A percentile compares a stretch with the other conserved stretches of the same genome.
Evolutionary conservation across 2,797 vertebrate genomes (phyloP).

Genomic region (Xiphophorus birchmanni): DNA sequence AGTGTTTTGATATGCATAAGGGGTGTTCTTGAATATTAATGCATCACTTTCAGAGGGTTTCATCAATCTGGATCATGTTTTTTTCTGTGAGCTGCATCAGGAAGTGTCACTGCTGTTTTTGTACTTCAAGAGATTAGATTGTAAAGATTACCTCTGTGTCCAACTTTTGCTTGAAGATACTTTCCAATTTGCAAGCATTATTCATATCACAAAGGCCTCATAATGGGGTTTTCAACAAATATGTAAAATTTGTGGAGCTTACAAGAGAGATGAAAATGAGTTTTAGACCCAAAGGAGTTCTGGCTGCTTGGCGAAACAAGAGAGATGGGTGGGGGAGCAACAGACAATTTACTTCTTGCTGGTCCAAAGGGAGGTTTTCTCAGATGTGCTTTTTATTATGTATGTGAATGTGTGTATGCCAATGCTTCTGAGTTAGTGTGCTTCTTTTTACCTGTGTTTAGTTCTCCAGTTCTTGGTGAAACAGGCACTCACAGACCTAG

Average conservation of each 20-base stretch:
- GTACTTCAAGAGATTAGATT: slow-evolving; percentile 71
- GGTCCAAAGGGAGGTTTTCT: slow-evolving; percentile 63
- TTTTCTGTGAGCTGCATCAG: slow-evolving; percentile 53
- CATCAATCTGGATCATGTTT: slow-evolving; percentile 48
- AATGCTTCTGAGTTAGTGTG: slow-evolving; percentile 11
- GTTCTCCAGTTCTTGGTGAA: slow-evolving; percentile 18
- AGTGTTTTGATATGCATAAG: slow-evolving; percentile 16
- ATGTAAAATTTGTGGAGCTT: slow-evolving; percentile 76
- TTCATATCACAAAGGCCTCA: slow-evolving; percentile 78
- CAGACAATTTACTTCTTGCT: slow-evolving; percentile 64
- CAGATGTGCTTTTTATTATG: slow-evolving; percentile 39
- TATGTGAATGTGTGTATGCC: slow-evolving; percentile 21
- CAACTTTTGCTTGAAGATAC: slow-evolving; percentile 75
- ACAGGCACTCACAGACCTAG: slow-evolving; percentile 10
- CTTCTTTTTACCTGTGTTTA: slow-evolving; percentile 24
- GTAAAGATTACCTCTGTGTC: slow-evolving; percentile 79
- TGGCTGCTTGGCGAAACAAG: slow-evolving; percentile 64
- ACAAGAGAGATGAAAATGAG: slow-evolving; percentile 80
- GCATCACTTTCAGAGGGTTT: slow-evolving; percentile 20
- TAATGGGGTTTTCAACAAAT: slow-evolving; percentile 82
- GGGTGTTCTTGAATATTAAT: slow-evolving; percentile 23
- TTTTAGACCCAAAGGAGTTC: slow-evolving; percentile 78
- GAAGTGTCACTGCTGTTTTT: slow-evolving; percentile 55
- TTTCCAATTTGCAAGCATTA: slow-evolving; percentile 79
- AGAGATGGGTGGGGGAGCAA: slow-evolving; percentile 63